Evolutionary conservation across 2,113 vertebrate genomes (phyloP).

Genomic region (Grammomys surdaster): DNA sequence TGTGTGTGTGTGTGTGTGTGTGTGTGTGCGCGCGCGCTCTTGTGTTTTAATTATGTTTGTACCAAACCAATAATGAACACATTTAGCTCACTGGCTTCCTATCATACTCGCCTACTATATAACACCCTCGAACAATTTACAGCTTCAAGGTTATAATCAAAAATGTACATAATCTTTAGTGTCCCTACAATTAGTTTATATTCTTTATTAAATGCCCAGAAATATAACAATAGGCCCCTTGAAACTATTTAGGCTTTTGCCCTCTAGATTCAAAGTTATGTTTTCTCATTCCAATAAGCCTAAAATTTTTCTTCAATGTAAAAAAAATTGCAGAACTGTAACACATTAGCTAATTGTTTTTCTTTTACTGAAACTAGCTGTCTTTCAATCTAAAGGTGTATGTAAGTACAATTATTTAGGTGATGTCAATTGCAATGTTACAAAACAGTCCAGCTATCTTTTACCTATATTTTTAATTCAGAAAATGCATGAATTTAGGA

Average conservation of each 20-base stretch:
- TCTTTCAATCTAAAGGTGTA: slow-evolving; percentile 79
- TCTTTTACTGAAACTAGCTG: slow-evolving; percentile 81
- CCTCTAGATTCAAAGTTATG: slow-evolving; percentile 66
- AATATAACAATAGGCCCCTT: slow-evolving; percentile 67
- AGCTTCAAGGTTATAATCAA: slow-evolving; percentile 84
- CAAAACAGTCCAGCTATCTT: slow-evolving; percentile 77
- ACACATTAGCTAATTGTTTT: slow-evolving; percentile 82
- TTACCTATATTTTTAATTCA: slow-evolving; percentile 78
- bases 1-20: slow-evolving; percentile 82
- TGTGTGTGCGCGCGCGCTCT: slow-evolving; percentile 15
- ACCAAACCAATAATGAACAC: slow-evolving; percentile 88
- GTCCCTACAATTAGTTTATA: slow-evolving; percentile 81
- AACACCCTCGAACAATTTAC: slow-evolving; percentile 83
- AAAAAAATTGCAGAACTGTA: slow-evolving; percentile 72
- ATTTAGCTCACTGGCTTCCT: slow-evolving; percentile 86
- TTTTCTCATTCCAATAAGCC: slow-evolving; percentile 58
- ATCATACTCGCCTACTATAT: slow-evolving; percentile 86
- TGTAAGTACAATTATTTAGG: slow-evolving; percentile 76
- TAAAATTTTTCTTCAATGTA: slow-evolving; percentile 47
- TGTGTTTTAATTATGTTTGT: slow-evolving; percentile 86
- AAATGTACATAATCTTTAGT: slow-evolving; percentile 91
- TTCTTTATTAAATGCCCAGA: slow-evolving; percentile 79
- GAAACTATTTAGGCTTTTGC: slow-evolving; percentile 53
- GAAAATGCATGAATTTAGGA: slow-evolving; percentile 75
- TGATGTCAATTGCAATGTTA: slow-evolving; percentile 80